Base-by-base conservation (phyloP, 2,113 vertebrate species). In the Speoplatyrhinus poulsoni region DNA sequence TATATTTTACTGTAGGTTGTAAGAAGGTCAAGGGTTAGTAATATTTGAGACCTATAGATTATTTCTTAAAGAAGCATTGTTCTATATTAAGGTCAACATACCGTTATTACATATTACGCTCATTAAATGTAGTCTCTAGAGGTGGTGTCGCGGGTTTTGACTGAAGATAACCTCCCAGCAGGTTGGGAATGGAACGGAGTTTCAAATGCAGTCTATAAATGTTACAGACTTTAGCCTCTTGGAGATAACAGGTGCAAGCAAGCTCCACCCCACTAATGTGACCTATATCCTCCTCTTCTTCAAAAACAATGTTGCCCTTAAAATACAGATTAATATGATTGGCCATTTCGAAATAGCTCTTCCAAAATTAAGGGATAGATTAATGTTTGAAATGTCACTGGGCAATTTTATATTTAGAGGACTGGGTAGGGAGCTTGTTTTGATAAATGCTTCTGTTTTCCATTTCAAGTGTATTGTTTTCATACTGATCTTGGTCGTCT, bases 311-410 rank as follows among this genome's bases (percentile, higher is more conserved):
- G 32, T 66, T 49, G 50, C 85, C 76, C 3, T 88, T 85, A 59
- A 93, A 93, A 76, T 90, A 90, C 56, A 63, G 55, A 82, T 93
- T 91, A 32, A 92, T 84, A 50, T 91, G 83, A 50, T 62, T 50
- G 12, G 87, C 84, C 76, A 81, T 90, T 48, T 90, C 84, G 17
- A 72, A 70, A 62, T 88, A 77, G 81, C 78, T 91, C 49, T 90
- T 89, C 1, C 87, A 32, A 92, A 91, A 73, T 71, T 56, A 8
- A 12, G 76, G 63, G 56, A 9, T 15, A 16, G 41, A 11, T 11
- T 67, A 19, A 57, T 79, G 65, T 41, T 65, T 73, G 3, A 3
- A 36, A 0, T 65, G 70, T 33, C 62, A 70, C 2, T 16, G 10
- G 12, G 58, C 48, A n/a, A 15, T 41, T 47, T 71, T 60, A 52